Percentiles rank a stretch among this genome's conserved stretches.
Evolutionary conservation across 2,797 vertebrate genomes (phyloP).

Genomic region (Sebastes vulpes): DNA sequence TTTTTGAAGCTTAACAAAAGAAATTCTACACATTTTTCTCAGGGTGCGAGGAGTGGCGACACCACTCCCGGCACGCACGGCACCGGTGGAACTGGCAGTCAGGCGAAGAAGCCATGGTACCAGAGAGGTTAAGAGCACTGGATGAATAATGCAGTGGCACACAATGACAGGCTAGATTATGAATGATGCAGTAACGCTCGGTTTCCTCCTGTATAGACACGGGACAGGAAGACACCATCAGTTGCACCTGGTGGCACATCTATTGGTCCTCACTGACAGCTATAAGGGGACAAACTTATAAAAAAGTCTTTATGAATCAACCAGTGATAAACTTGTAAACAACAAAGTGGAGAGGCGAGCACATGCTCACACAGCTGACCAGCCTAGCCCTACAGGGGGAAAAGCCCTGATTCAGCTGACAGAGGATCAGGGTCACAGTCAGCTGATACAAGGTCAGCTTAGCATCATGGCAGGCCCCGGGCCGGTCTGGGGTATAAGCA

Average conservation of each 20-base stretch:
- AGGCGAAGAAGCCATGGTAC: conserved; percentile 13
- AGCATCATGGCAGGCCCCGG: conserved; percentile 59
- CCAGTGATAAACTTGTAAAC: conserved; percentile 23
- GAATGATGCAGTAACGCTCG: conserved; percentile 66
- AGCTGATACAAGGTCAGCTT: conserved; percentile 77
- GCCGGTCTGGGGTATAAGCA: conserved; percentile 26
- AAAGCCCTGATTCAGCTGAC: conserved; percentile 81
- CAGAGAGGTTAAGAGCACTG: conserved; percentile 47
- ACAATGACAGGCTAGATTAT: conserved; percentile 67
- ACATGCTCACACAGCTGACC: conserved; percentile 52
- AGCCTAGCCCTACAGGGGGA: conserved; percentile 26
- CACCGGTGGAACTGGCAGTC: not conserved
- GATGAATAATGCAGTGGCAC: conserved; percentile 70
- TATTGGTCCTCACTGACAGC: conserved; percentile 12
- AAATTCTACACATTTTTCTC: conserved; percentile 59
- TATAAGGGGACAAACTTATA: not conserved
- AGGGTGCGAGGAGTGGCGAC: conserved; percentile 20
- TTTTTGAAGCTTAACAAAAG: conserved; percentile 57
- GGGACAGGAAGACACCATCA: conserved; percentile 51
- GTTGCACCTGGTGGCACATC: conserved; percentile 41
- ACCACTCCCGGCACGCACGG: conserved; percentile 9
- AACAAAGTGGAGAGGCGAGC: conserved; percentile 23
- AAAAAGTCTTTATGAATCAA: conserved; percentile 9
- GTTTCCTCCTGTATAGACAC: conserved; percentile 33
- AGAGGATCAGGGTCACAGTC: conserved; percentile 78